phyloP scores from a whole-genome alignment of 2,113 vertebrate genomes.

The Ochotona curzoniae region DNA sequence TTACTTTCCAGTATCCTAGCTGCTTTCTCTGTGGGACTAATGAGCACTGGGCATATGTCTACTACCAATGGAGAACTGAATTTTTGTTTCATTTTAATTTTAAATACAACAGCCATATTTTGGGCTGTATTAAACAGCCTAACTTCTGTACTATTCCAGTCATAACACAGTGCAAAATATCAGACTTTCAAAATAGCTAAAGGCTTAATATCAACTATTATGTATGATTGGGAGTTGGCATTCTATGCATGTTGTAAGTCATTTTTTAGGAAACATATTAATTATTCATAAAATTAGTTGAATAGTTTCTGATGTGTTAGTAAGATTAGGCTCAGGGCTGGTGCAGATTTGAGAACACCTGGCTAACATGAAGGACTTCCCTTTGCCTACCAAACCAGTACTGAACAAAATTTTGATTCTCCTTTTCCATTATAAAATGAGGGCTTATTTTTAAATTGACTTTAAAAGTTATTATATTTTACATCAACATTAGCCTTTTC shows the following conservation, averaged over 20 bases:
- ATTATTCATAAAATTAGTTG: neutral
- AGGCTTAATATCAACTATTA: neutral
- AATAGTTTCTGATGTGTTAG: neutral
- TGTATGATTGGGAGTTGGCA: neutral
- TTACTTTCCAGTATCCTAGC: neutral
- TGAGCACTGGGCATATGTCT: neutral
- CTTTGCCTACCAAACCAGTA: neutral
- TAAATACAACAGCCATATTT: neutral
- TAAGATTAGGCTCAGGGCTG: neutral
- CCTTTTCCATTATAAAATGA: neutral
- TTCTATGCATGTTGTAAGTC: neutral
- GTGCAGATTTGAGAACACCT: neutral
- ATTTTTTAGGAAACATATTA: neutral
- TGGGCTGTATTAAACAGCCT: neutral
- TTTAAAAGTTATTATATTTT: neutral
- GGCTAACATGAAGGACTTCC: too few species aligned
- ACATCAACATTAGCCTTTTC: neutral
- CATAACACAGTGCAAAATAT: too few species aligned
- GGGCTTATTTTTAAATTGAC: neutral
- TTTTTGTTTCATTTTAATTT: constrained; percentile 30
- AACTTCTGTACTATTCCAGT: neutral
- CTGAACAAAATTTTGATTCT: neutral
- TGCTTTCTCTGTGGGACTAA: neutral
- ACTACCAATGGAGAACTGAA: neutral
- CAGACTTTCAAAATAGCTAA: neutral